Base-by-base conservation (phyloP, 2,797 vertebrate genomes). In the Cirrhinus mrigala region DNA sequence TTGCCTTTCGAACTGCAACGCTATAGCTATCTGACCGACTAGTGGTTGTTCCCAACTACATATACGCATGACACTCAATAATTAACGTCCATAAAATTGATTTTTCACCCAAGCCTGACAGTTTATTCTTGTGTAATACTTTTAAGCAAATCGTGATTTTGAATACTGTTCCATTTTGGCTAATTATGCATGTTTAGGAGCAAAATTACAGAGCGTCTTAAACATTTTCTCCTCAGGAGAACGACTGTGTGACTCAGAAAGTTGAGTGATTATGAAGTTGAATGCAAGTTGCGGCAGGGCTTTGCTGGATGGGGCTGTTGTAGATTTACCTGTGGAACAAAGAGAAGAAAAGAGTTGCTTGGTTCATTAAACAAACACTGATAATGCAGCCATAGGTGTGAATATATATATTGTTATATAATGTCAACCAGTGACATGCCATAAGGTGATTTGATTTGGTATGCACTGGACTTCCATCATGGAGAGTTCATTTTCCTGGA, bases 241-340 rank as follows among this genome's bases (percentile, higher is more conserved):
- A 83, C 33, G 54, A 48, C 24, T 10, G 37, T 48, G 73, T 70
- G 18, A 73, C 50, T 83, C 70, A 68, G 44, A 85, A 86, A 86
- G 82, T 71, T 70, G 75, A 86, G 81, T 56, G 70, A 74, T 85
- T 64, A 68, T 85, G 29, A 88, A 88, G 82, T 88, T 77, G n/a
- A 83, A 74, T 81, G 54, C 14, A 79, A 87, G 87, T 88, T 87
- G 69, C 82, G 52, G 76, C 66, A 68, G 18, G 52, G 54, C 66
- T 74, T 87, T 87, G 22, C 73, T 85, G 68, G 20, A 77, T 50
- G 56, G 75, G 75, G 64, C 37, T 60, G 24, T 29, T 46, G 76
- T 69, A 44, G 46, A 68, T 77, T 75, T 81, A 85, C 84, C 84
- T 85, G 84, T 85, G 44, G 81, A 78, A 87, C 87, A 87, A 81